These are phyloP conservation scores for Benitochromis conjunctus DNA, from an alignment of 2,113 vertebrate species.

Conservation along the genomic window DNA sequence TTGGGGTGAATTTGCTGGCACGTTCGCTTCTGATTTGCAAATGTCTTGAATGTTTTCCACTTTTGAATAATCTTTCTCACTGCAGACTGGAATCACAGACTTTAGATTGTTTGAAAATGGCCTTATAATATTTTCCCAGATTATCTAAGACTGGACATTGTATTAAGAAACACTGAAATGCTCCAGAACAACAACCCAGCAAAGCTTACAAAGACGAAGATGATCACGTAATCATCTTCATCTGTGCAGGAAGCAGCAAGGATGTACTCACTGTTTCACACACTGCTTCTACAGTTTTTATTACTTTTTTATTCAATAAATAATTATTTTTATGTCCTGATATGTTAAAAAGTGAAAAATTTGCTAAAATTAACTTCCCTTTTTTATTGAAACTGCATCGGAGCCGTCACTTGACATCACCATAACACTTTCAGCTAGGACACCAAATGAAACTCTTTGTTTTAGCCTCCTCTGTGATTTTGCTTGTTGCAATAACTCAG, in stretches of 20 bases:
- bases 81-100: not conserved
- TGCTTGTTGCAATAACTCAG: constrained; percentile 14
- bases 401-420: not conserved
- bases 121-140: not conserved
- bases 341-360: not conserved
- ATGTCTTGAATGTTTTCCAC: not conserved
- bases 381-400: not conserved
- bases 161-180: not conserved
- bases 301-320: not conserved
- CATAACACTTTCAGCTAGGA: not conserved
- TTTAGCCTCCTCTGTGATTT: not conserved
- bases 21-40: not conserved
- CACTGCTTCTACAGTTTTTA: not conserved
- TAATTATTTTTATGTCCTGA: not conserved
- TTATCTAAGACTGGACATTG: not conserved
- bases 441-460: not conserved
- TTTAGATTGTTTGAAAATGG: not conserved
- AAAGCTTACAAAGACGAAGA: not conserved
- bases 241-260: not conserved
- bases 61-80: not conserved
- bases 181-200: not conserved
- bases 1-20: not conserved
- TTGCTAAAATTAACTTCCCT: not conserved
- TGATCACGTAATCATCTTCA: not conserved
- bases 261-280: not conserved